Evolutionary conservation across 1,140 invertebrate genomes (phyloP).

Genomic region (Formica selysi): DNA sequence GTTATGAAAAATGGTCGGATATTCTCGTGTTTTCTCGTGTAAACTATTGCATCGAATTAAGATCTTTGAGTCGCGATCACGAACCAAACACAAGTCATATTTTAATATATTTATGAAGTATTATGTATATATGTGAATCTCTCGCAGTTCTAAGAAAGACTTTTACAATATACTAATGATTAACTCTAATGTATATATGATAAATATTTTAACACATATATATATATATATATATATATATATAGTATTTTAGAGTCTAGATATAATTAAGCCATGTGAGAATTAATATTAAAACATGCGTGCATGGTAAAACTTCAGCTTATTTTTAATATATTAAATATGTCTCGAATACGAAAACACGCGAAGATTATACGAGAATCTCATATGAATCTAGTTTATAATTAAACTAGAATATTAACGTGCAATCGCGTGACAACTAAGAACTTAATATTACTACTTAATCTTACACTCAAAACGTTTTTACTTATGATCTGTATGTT

Average conservation of each 20-base stretch:
- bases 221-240: conserved; percentile 17
- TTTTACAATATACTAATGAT: conserved; percentile 48
- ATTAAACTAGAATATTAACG: conserved; percentile 41
- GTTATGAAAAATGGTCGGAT: conserved; percentile 39
- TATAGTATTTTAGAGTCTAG: conserved; percentile 23
- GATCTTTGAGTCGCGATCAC: background rate
- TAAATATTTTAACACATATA: conserved; percentile 33
- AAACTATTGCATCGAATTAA: conserved; percentile 23
- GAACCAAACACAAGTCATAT: conserved; percentile 1
- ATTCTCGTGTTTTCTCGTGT: conserved; percentile 48
- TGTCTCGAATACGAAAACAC: background rate
- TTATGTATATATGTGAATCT: conserved; percentile 57
- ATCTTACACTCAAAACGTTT: conserved; percentile 11
- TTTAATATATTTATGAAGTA: conserved; percentile 51
- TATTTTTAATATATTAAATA: conserved; percentile 49
- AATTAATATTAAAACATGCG: background rate
- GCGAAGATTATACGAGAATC: conserved; percentile 59
- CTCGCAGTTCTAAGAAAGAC: conserved; percentile 13
- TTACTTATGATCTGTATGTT: conserved; percentile 22
- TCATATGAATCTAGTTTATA: conserved; percentile 58
- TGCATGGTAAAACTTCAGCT: conserved; percentile 9
- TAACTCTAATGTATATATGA: conserved; percentile 55
- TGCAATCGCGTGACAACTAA: background rate
- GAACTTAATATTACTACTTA: conserved; percentile 22
- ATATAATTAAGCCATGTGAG: background rate